Conservation (phyloP, 2,797 vertebrate species). For the Moxostoma hubbsi region DNA sequence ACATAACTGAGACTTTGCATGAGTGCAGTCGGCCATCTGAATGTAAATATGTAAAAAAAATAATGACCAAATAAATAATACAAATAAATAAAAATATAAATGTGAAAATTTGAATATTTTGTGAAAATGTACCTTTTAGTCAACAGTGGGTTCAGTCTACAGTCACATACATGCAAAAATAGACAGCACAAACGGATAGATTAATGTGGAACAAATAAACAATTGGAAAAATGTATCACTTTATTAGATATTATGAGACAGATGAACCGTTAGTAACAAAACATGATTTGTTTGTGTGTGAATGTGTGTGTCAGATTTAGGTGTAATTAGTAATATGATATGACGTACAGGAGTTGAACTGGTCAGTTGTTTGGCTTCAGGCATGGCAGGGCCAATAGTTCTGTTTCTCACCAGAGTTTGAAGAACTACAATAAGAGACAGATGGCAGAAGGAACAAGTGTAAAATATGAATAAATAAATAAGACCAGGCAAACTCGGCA, state of each 20-base stretch:
- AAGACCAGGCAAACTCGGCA: too few species aligned
- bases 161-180: background rate
- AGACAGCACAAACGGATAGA: background rate
- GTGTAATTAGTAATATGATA: background rate
- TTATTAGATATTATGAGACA: background rate
- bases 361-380: conserved; percentile 64
- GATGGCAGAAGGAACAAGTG: too few species aligned
- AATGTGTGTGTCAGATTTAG: background rate
- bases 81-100: too few species aligned
- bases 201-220: background rate
- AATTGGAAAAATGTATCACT: background rate
- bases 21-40: background rate
- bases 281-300: background rate
- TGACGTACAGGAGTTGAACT: conserved; percentile 58
- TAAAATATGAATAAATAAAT: too few species aligned
- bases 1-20: too few species aligned
- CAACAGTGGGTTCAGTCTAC: conserved; percentile 51
- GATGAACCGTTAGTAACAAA: background rate
- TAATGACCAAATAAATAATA: background rate
- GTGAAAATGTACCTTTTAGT: conserved; percentile 48
- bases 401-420: too few species aligned
- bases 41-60: background rate
- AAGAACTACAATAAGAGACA: too few species aligned
- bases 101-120: background rate
- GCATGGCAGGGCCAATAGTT: too few species aligned